These are phyloP conservation scores for Eupeodes latifasciatus DNA, from an alignment of 2,888 invertebrate species.

Conservation along the genomic window DNA sequence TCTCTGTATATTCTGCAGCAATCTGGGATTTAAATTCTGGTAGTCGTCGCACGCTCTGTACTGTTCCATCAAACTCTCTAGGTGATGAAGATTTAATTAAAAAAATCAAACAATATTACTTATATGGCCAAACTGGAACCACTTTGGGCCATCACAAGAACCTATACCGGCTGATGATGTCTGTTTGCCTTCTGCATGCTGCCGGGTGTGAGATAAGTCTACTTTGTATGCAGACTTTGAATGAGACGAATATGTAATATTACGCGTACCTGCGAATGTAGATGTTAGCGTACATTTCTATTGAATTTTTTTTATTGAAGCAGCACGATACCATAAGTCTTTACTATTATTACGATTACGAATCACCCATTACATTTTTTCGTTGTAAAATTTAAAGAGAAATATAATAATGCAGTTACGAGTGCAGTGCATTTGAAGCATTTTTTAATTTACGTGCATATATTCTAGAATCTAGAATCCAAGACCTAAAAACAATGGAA, in stretches of 20 bases:
- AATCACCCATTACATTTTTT: too few species aligned
- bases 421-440: too few species aligned
- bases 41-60: slow-evolving; percentile 30
- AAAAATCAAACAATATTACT: not conserved
- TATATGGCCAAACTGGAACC: slow-evolving; percentile 60
- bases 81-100: slow-evolving; percentile 74
- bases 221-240: slow-evolving; percentile 54
- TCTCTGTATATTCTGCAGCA: not conserved
- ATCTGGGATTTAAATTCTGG: slow-evolving; percentile 20
- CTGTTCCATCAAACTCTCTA: slow-evolving; percentile 46
- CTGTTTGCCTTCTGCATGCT: not conserved
- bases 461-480: too few species aligned
- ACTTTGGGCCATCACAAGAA: slow-evolving; percentile 35
- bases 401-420: too few species aligned
- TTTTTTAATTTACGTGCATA: too few species aligned
- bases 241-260: slow-evolving; percentile 27
- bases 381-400: too few species aligned
- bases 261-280: not conserved
- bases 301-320: too few species aligned
- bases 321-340: too few species aligned
- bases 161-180: slow-evolving; percentile 22
- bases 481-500: too few species aligned
- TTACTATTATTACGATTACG: too few species aligned
- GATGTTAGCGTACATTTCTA: not conserved
- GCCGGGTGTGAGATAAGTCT: slow-evolving; percentile 67